Conservation (phyloP, 2,113 vertebrate species). For the Chinchilla lanigera region DNA sequence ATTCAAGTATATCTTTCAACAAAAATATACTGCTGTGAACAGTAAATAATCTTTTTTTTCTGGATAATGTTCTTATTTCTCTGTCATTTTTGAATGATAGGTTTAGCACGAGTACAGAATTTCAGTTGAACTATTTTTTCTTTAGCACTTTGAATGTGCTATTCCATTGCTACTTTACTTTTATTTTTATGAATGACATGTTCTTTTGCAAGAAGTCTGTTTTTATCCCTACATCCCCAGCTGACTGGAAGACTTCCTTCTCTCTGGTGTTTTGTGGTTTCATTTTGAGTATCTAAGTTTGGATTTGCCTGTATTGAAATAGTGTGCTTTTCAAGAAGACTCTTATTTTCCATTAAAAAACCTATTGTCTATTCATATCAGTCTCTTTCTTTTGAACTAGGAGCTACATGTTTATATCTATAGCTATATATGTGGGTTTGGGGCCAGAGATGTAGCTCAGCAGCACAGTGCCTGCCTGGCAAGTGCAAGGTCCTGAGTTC, state of each 20-base stretch:
- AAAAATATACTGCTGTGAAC: conserved; percentile 28
- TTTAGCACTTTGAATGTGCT: neutral
- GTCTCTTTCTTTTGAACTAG: neutral
- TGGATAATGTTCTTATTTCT: neutral
- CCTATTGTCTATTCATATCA: conserved; percentile 5
- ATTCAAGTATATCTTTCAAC: conserved; percentile 3
- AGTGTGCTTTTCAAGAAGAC: neutral
- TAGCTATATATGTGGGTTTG: neutral
- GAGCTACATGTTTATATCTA: neutral
- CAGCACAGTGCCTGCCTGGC: too few species aligned
- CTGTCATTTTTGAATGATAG: conserved; percentile 2
- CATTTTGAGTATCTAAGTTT: neutral
- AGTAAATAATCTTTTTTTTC: neutral
- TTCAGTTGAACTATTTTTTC: neutral
- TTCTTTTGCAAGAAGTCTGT: conserved; percentile 14
- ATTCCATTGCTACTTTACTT: neutral
- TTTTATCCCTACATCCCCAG: neutral
- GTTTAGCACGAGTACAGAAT: neutral
- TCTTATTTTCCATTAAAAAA: conserved; percentile 28
- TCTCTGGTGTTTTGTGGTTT: neutral
- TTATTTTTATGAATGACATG: conserved; percentile 12
- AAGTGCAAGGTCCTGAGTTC: too few species aligned
- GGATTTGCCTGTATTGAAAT: conserved; percentile 29
- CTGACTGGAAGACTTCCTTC: neutral
- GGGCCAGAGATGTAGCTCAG: too few species aligned